These are phyloP conservation scores for Romanomermis culicivorax DNA, from an alignment of 2,888 invertebrate species.

Conservation along the genomic window DNA sequence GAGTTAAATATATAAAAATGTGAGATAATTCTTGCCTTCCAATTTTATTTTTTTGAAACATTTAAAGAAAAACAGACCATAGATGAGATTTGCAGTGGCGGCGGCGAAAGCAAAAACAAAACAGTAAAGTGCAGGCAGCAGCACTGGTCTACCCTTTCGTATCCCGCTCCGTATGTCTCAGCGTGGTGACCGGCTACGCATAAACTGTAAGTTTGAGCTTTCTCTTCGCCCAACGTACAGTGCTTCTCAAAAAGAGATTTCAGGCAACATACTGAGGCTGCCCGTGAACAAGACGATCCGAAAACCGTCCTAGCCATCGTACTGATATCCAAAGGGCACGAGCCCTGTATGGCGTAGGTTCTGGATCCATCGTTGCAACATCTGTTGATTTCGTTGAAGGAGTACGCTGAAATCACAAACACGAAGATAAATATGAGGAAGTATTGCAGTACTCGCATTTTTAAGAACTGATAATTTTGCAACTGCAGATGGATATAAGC, in stretches of 20 bases:
- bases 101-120: too few relatives aligned
- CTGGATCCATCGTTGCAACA: background rate
- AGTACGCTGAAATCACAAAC: background rate
- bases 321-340: background rate
- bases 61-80: too few relatives aligned
- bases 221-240: slow-evolving; percentile 17
- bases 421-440: background rate
- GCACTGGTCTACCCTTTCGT: background rate
- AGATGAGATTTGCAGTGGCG: too few relatives aligned
- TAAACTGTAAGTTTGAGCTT: slow-evolving; percentile 9
- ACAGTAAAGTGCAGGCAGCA: too few relatives aligned
- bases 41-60: too few relatives aligned
- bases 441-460: background rate
- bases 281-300: slow-evolving; percentile 11
- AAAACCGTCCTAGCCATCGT: background rate
- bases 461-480: too few relatives aligned
- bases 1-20: too few relatives aligned
- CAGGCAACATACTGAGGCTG: slow-evolving; percentile 26
- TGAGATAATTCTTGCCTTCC: too few relatives aligned
- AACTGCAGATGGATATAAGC: too few relatives aligned
- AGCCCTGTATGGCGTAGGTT: background rate
- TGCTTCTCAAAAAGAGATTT: slow-evolving; percentile 22
- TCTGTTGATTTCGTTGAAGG: background rate
- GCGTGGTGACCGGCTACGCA: background rate
- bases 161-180: background rate